Base-by-base conservation (phyloP, 1,140 invertebrate species). In the Drepana arcuata region DNA sequence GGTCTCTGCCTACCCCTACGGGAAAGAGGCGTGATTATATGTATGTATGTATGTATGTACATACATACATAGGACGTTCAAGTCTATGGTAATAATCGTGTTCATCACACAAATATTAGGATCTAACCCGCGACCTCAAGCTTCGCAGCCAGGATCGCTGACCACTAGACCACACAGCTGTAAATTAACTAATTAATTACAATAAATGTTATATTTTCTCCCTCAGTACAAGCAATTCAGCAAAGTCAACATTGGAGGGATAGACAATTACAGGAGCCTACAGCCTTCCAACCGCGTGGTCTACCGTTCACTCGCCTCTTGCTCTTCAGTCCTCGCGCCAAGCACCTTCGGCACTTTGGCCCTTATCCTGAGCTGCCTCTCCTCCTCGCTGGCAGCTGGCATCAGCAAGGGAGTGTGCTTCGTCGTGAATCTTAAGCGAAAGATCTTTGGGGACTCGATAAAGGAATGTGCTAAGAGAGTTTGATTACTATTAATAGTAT, bases 221-320 rank as follows among this genome's bases (percentile, higher is more conserved):
- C 12, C 45, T 42, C 58, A 80, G 75, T 77, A 66, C 58, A 64
- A 66, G 43, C 23, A 56, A 16, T 53, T 80, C 46, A 63, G 53
- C 30, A 56, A 55, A 45, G 61, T 62, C 0, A 58, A 80, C 34
- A 54, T 75, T 0, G 67, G 67, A 13, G 59, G 63, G n/a, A 46
- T 60, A 2, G 54, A 66, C 43, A 81, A 75, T 49, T 75, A 70
- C 48, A 37, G 77, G 4, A 67, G 65, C 16, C 48, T 78, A 1
- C 73, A 78, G 29, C 52, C 59, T 0, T 32, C 33, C 14, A 57
- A 70, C 41, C 58, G 75, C 2, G 37, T 69, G 3, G 60, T 80
- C 0, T 77, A 72, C 53, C 51, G 69, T 4, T 71, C 63, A 9
- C 30, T 49, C 0, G 55, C 58, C 0, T 72, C 70, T 0, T 50